Evolutionary conservation across 2,797 vertebrate genomes (phyloP).

Genomic region (Petrocephalus schoutedeni): DNA sequence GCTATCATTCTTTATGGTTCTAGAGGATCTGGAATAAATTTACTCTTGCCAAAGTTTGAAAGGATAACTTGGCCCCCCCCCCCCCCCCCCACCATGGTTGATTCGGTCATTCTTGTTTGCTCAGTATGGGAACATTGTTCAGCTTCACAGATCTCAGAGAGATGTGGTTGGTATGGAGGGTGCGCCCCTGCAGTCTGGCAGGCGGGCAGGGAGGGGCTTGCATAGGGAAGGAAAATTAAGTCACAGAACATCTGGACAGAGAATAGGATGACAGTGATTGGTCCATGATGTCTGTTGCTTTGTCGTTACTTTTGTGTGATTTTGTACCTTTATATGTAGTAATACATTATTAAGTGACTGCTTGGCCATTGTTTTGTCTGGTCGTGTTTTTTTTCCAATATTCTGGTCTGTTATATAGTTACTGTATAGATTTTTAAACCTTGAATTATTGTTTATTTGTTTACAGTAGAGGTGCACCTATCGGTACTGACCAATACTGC

Average conservation of each 20-base stretch:
- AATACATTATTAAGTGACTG: neutral
- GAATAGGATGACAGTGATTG: slow-evolving; percentile 1
- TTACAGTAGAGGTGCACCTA: no score
- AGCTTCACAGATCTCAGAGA: slow-evolving; percentile 6
- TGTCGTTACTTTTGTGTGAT: neutral
- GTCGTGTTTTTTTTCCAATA: neutral
- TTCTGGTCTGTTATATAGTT: neutral
- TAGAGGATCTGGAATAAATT: neutral
- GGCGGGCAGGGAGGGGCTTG: neutral
- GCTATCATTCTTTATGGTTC: neutral
- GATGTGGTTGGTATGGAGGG: neutral
- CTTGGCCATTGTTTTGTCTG: neutral
- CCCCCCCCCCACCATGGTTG: neutral
- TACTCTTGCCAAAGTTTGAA: slow-evolving; percentile 6
- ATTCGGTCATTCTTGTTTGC: slow-evolving; percentile 9
- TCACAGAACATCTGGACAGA: neutral
- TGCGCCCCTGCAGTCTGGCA: neutral
- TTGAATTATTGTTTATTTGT: neutral
- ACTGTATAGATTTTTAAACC: neutral
- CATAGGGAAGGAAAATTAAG: neutral
- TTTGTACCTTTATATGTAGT: neutral
- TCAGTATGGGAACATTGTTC: slow-evolving; percentile 2
- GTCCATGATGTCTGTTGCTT: neutral
- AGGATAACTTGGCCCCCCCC: neutral
- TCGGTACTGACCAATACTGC: no score